Base-by-base conservation (phyloP, 2,888 invertebrate species). In the Chymomyza caudatula region DNA sequence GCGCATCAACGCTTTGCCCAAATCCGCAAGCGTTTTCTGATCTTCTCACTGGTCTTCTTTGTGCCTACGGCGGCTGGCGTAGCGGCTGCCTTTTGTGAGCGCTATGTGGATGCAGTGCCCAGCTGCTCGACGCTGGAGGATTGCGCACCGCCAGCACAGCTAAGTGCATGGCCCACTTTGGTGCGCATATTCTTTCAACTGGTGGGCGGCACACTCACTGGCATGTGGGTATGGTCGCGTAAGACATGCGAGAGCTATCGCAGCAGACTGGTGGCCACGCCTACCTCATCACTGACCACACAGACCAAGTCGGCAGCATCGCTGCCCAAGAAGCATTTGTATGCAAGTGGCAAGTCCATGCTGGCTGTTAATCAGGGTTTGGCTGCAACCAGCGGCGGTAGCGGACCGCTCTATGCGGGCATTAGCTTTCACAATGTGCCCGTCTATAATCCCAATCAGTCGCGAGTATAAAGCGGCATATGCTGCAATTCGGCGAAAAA, bases 211-310 rank as follows among this genome's bases (percentile, higher is more conserved):
- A 88, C 90, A 0, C 64, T 90, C 0, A 90, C 90, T 13, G 90
- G 90, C 52, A 88, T 90, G 87, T 90, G 90, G 90, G 90, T 90
- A 15, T 90, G 90, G 90, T 90, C 90, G 2, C 87, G 90, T 23
- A 90, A 90, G 55, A 90, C 90, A 1, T 90, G 90, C 64, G 89
- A 90, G 22, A 90, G 90, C 13, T 90, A 90, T 65, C 87, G 89
- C 54, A 89, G 84, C 63, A 88, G 90, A 0, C 69, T 89, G 37
- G 88, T 87, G 2, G 79, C 87, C 15, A 84, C 88, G 55, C 86
- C 88, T 58, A 85, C 83, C n/a, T 87, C 88, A 3, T 85, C 89
- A 2, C 85, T 88, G 57, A 87, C 85, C 51, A 73, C 83, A 0
- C 86, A 80, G 20, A 78, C 67, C 57, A 90, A 90, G 54, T 77